Base-by-base conservation (phyloP, 2,113 vertebrate genomes). In the Notarius quadriscutis region DNA sequence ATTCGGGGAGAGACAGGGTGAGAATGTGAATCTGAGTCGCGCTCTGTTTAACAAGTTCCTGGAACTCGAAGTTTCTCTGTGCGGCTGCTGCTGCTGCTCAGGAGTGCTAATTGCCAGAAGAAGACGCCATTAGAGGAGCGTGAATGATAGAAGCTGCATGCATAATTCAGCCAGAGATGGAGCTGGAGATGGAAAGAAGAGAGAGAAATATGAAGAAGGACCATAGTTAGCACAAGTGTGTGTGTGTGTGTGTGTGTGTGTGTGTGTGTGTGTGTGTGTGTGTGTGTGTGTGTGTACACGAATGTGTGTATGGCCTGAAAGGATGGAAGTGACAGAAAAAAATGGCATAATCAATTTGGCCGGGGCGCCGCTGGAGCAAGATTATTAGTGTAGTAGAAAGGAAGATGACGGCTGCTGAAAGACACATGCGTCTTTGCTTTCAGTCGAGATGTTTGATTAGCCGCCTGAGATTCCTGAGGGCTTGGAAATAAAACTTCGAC, bases 321-420 rank as follows among this genome's bases (percentile, higher is more conserved):
- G 5, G 34, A 58, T 48, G 53, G 74, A 53, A 60, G 53, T 27
- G 20, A 57, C 50, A 30, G 63, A 69, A 83, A 69, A 41, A 83
- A 53, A 84, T 69, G 51, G 88, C 82, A 87, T 89, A 89, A 91
- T 89, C 87, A 89, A 85, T 89, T 89, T 88, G 84, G 88, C 83
- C 78, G 65, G 84, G 80, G 72, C 50, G 83, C 87, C 87, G 85
- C 53, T 77, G 87, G 91, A 84, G 71, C 27, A 80, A 81, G 87
- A 89, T 90, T 89, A 87, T 86, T 84, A 79, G 89, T 81, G 88
- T 67, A 86, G 83, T 57, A 67, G 67, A 84, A 77, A 84, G 84
- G 83, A 71, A 87, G 84, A 88, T 69, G 85, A 81, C 48, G 75
- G 63, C 78, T 69, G 57, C 83, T 78, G 80, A 86, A 72, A 78